These are phyloP conservation scores for Tamandua tetradactyla DNA, from an alignment of 2,797 vertebrate species.

Conservation along the genomic window DNA sequence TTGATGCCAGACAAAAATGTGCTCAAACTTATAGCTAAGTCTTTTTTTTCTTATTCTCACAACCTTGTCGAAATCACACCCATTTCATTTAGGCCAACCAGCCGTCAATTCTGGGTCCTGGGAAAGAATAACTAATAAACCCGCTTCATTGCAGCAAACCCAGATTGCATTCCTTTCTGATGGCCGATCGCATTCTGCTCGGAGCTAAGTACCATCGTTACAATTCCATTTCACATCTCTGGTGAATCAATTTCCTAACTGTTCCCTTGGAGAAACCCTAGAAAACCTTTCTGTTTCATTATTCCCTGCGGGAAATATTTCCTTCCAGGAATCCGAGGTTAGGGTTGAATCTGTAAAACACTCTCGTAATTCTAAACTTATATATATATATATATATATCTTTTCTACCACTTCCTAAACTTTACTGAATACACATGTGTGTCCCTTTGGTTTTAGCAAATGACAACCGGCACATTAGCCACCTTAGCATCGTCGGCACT, in stretches of 20 bases:
- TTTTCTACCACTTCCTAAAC: background rate
- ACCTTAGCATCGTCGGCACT: background rate
- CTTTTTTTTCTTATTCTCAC: slow-evolving; percentile 47
- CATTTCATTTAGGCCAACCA: slow-evolving; percentile 53
- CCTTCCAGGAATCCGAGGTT: slow-evolving; percentile 48
- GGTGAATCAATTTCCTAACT: slow-evolving; percentile 29
- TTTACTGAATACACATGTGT: background rate
- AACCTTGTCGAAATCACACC: slow-evolving; percentile 58
- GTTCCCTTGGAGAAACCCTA: slow-evolving; percentile 31
- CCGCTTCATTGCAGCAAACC: slow-evolving; percentile 31
- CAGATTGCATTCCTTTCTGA: slow-evolving; percentile 47
- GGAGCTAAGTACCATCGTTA: background rate
- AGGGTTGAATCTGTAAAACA: background rate
- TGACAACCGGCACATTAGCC: background rate
- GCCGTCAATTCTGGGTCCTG: slow-evolving; percentile 63
- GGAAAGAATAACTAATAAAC: slow-evolving; percentile 58
- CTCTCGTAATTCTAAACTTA: slow-evolving; percentile 22
- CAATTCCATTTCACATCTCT: background rate
- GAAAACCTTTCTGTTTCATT: slow-evolving; percentile 40
- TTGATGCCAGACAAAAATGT: background rate
- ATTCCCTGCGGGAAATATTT: slow-evolving; percentile 42
- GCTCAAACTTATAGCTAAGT: slow-evolving; percentile 33
- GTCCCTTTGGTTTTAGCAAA: background rate
- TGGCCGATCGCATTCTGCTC: background rate
- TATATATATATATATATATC: background rate